A percentile compares a stretch with the other conserved stretches of the same genome.
phyloP scores from a whole-genome alignment of 1,140 invertebrate species.

The Polypedilum pembai region DNA sequence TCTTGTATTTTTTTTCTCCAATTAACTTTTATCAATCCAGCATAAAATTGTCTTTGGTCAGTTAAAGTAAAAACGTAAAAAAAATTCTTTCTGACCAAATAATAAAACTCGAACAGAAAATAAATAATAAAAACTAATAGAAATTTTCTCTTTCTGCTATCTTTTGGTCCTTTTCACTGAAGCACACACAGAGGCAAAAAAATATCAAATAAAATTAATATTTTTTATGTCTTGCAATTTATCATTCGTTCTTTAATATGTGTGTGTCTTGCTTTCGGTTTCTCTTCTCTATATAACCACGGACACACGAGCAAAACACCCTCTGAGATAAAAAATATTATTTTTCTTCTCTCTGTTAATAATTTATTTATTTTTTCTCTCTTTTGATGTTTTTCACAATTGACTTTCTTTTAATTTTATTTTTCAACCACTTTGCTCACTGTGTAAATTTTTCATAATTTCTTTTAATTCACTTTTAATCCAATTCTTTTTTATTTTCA shows the following conservation, averaged over 20 bases:
- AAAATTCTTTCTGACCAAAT: too few relatives aligned
- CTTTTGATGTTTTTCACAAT: background rate
- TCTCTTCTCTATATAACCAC: background rate
- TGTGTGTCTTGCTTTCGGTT: background rate
- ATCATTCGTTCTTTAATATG: background rate
- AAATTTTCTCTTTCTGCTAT: background rate
- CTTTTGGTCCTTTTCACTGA: background rate
- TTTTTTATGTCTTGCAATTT: conserved; percentile 26
- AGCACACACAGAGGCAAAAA: conserved; percentile 3
- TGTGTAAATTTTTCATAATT: background rate
- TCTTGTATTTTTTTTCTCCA: too few relatives aligned
- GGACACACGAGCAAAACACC: background rate
- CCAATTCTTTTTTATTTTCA: background rate
- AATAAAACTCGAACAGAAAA: too few relatives aligned
- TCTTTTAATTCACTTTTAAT: conserved; percentile 25
- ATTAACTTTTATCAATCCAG: too few relatives aligned
- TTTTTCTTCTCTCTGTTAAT: background rate
- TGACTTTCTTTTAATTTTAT: background rate
- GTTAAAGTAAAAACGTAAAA: too few relatives aligned
- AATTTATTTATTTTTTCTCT: background rate
- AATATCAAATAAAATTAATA: conserved; percentile 14
- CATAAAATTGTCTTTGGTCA: too few relatives aligned
- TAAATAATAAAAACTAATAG: too few relatives aligned
- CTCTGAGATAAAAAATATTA: conserved; percentile 6
- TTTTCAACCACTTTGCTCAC: background rate